phyloP scores from a whole-genome alignment of 2,113 vertebrate species.

The Laticauda colubrina region DNA sequence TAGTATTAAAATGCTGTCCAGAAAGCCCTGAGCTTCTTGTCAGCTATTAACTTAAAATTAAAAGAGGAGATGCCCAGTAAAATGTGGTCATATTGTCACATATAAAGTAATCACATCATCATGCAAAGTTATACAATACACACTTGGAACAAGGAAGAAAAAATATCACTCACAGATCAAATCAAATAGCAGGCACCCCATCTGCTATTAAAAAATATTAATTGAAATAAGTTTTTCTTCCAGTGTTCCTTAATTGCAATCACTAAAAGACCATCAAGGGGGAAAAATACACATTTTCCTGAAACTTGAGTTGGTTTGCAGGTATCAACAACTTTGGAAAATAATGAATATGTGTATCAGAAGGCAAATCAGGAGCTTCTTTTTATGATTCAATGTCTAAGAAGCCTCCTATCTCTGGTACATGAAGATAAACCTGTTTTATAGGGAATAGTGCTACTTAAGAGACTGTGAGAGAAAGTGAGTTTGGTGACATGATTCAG shows the following conservation, averaged over 20 bases:
- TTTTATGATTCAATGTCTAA: not conserved
- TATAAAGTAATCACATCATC: conserved; percentile 26
- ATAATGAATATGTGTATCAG: conserved; percentile 3
- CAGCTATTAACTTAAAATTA: conserved; percentile 66
- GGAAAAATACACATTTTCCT: conserved; percentile 39
- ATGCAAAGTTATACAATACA: conserved; percentile 34
- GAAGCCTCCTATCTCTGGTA: not conserved
- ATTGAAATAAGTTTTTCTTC: conserved; percentile 29
- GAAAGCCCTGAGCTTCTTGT: conserved; percentile 43
- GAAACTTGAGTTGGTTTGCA: conserved; percentile 27
- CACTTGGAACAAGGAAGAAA: conserved; percentile 21
- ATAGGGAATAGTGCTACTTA: not conserved
- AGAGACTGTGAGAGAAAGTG: not conserved
- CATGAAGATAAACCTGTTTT: not conserved
- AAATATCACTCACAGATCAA: conserved; percentile 13
- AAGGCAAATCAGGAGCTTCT: not conserved
- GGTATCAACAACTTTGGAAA: conserved; percentile 18
- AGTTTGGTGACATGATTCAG: not conserved
- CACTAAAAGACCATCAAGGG: conserved; percentile 39
- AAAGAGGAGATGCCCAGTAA: conserved; percentile 50
- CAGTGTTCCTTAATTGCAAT: conserved; percentile 45
- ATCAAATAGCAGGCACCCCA: conserved; percentile 35
- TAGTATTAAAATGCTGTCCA: conserved; percentile 47
- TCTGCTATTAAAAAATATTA: conserved; percentile 18
- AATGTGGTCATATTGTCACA: conserved; percentile 36